A percentile compares a stretch with the other conserved stretches of the same genome.
phyloP scores from a whole-genome alignment of 2,113 vertebrate species.

The Datnioides undecimradiatus region DNA sequence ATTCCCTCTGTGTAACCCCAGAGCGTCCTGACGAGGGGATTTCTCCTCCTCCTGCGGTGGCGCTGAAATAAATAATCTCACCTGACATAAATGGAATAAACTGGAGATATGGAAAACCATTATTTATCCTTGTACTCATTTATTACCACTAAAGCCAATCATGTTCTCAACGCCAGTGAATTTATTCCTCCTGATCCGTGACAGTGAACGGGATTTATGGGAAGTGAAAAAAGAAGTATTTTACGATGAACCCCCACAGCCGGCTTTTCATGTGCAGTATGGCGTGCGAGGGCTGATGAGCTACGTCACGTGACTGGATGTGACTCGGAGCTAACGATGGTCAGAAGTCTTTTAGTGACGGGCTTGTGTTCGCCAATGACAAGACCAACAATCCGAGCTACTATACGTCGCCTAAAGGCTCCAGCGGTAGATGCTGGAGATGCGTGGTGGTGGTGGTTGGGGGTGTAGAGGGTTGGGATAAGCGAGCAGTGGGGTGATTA shows the following conservation, averaged over 20 bases:
- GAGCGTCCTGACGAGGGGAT: slow-evolving; percentile 36
- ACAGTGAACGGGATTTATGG: slow-evolving; percentile 40
- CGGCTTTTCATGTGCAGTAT: background rate
- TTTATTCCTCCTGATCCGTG: slow-evolving; percentile 36
- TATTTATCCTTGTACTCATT: slow-evolving; percentile 55
- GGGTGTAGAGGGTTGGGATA: too few relatives aligned
- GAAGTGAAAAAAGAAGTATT: background rate
- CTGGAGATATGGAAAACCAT: slow-evolving; percentile 45
- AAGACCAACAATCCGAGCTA: slow-evolving; percentile 18
- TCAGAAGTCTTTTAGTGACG: slow-evolving; percentile 20
- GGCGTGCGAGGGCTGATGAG: slow-evolving; percentile 3
- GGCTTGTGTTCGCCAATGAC: slow-evolving; percentile 33
- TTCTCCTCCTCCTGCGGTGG: slow-evolving; percentile 23
- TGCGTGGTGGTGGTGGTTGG: background rate
- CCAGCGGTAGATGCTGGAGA: slow-evolving; percentile 22
- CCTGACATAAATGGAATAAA: slow-evolving; percentile 44
- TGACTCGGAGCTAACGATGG: slow-evolving; percentile 27
- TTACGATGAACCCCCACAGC: slow-evolving; percentile 12
- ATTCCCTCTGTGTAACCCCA: slow-evolving; percentile 48
- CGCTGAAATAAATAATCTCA: slow-evolving; percentile 53
- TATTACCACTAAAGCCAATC: slow-evolving; percentile 48
- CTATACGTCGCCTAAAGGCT: slow-evolving; percentile 41
- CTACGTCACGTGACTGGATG: slow-evolving; percentile 11
- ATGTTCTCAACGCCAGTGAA: slow-evolving; percentile 18
- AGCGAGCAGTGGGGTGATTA: slow-evolving; percentile 30